Evolutionary conservation across 2,113 vertebrate species (phyloP), one percentile per base, ranked within the genome.

Genomic region (Chloroceryle aenea): DNA sequence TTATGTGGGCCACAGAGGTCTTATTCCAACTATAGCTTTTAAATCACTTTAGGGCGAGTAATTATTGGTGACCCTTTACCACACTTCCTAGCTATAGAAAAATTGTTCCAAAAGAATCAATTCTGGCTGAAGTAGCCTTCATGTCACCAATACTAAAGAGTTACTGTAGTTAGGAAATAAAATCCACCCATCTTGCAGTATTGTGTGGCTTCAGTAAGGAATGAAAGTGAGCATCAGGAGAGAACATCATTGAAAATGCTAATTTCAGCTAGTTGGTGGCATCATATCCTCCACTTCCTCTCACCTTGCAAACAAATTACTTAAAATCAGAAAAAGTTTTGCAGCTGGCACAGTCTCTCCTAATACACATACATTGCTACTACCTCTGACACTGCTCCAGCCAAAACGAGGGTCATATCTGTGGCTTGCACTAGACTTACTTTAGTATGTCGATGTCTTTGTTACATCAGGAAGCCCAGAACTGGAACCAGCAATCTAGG

Each of bases 371-470:
- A 50, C 48, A 25, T 50, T 50, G 48, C 12, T 25, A 50, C 48
- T 50, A 50, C 48, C 13, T 50, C 48, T 25, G 48, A 50, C 48
- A 50, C 48, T 50, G 23, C 48, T 50, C 23, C 23, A 22, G 23
- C 48, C 23, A 25, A 50, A 50, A 50, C 25, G 48, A 50, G 48
- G 48, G 25, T 50, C 23, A 52, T 52, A 52, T 55, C 56, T 38
- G 29, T 66, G 34, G 19, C 7, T 11, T 61, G 5, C 13, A 22
- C 8, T 27, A 18, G 18, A 8, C 21, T 38, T 68, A 3, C 43
- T 68, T 52, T 20, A 20, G 4, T 6, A 40, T 32, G 22, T 38
- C 30, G 7, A 34, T 0, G 0, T 12, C 30, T 59, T n/a, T 43
- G 18, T 47, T 29, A 10, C 8, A 64, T 34, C 8, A 16, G 5